These are phyloP conservation scores for Punctoribates punctum DNA, from an alignment of 2,888 invertebrate genomes.

Conservation along the genomic window DNA sequence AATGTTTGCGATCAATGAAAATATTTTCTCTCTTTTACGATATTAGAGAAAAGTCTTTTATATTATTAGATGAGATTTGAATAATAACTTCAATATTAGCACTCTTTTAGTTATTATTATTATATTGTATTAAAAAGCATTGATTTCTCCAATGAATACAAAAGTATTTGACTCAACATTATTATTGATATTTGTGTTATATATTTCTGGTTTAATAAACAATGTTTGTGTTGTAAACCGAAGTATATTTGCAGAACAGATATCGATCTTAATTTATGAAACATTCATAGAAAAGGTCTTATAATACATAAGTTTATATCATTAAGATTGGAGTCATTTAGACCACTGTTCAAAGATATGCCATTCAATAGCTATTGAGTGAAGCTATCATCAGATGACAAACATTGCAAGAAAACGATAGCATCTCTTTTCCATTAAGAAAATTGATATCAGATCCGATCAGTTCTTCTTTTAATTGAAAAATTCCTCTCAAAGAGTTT, in stretches of 20 bases:
- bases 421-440: constrained; percentile 16
- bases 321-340: neutral
- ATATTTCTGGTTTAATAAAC: constrained; percentile 2
- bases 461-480: constrained; percentile 2
- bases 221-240: neutral
- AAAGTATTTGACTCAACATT: neutral
- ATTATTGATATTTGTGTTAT: neutral
- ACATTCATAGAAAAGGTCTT: constrained; percentile 13
- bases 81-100: neutral
- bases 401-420: constrained; percentile 6
- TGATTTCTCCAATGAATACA: neutral
- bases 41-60: neutral
- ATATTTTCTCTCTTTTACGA: neutral
- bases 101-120: neutral
- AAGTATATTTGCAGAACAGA: too few species aligned
- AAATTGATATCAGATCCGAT: neutral
- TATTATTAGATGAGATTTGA: neutral
- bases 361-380: neutral
- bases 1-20: neutral
- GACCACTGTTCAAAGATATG: neutral
- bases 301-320: neutral
- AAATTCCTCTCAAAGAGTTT: neutral
- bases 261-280: constrained; percentile 26
- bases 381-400: constrained; percentile 11
- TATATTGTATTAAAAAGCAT: neutral